These are phyloP conservation scores for Noctua janthe DNA, from an alignment of 2,888 invertebrate species.

Conservation along the genomic window DNA sequence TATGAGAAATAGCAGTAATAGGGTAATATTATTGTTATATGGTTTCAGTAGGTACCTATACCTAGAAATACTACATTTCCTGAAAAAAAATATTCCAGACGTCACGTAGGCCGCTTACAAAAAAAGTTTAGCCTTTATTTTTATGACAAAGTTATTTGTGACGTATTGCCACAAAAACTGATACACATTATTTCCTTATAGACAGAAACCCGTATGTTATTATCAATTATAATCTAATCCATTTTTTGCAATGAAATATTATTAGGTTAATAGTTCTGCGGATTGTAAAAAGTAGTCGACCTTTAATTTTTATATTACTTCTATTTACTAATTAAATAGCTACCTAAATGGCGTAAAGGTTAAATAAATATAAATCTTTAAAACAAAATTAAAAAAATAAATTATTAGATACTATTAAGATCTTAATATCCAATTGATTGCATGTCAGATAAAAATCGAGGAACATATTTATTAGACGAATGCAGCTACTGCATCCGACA, in stretches of 20 bases:
- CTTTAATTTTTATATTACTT: constrained; percentile 51
- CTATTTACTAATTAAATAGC: constrained; percentile 45
- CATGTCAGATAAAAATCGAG: constrained; percentile 36
- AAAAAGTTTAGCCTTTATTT: background rate
- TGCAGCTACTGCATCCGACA: background rate
- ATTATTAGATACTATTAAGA: background rate
- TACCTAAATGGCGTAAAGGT: constrained; percentile 34
- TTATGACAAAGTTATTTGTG: background rate
- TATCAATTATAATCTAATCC: constrained; percentile 49
- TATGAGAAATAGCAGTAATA: too few species aligned
- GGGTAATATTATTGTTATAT: too few species aligned
- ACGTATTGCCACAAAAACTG: constrained; percentile 38
- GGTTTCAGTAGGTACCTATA: background rate
- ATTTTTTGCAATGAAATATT: constrained; percentile 47
- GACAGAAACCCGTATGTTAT: constrained; percentile 34
- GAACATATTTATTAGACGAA: background rate
- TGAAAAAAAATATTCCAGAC: background rate
- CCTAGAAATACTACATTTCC: background rate
- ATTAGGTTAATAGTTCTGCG: constrained; percentile 45
- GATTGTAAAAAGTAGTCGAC: constrained; percentile 56
- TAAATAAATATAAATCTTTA: constrained; percentile 5
- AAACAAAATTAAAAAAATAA: background rate
- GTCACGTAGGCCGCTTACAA: background rate
- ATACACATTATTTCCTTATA: constrained; percentile 51
- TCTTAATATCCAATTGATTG: constrained; percentile 30